Evolutionary conservation across 2,888 invertebrate species (phyloP).

Genomic region (Noctuana brunneofusca): DNA sequence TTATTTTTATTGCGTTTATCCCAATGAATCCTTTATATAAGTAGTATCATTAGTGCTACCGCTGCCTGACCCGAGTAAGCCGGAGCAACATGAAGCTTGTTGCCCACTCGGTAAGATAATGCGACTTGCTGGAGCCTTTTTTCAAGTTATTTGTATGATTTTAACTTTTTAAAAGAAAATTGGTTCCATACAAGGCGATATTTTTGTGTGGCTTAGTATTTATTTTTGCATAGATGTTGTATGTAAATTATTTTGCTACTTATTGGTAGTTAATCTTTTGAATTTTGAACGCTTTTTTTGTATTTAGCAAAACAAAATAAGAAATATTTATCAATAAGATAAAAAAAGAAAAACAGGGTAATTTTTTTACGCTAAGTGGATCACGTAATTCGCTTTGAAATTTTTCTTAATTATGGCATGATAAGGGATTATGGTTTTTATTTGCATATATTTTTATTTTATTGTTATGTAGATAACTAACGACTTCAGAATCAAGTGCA

Average conservation of each 20-base stretch:
- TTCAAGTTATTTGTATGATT: slow-evolving; percentile 34
- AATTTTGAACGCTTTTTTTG: slow-evolving; percentile 46
- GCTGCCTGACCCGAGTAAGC: slow-evolving; percentile 92
- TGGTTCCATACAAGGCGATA: slow-evolving; percentile 63
- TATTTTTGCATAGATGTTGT: slow-evolving; percentile 55
- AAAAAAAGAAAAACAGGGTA: neutral
- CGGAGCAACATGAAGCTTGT: slow-evolving; percentile 95
- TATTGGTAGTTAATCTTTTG: slow-evolving; percentile 43
- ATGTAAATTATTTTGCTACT: slow-evolving; percentile 44
- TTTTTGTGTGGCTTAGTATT: slow-evolving; percentile 69
- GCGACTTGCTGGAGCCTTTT: slow-evolving; percentile 44
- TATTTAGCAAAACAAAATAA: slow-evolving; percentile 6
- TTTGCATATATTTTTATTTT: slow-evolving; percentile 63
- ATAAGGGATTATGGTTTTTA: slow-evolving; percentile 50
- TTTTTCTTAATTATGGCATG: slow-evolving; percentile 61
- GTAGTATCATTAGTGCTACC: slow-evolving; percentile 90
- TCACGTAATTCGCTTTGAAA: slow-evolving; percentile 34
- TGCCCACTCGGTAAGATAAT: slow-evolving; percentile 91
- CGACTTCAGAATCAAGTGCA: slow-evolving; percentile 66
- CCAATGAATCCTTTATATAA: slow-evolving; percentile 67
- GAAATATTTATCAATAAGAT: neutral
- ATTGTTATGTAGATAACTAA: slow-evolving; percentile 55
- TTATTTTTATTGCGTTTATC: no score
- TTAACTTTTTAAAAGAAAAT: slow-evolving; percentile 40
- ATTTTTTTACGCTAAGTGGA: neutral